Evolutionary conservation across 2,888 invertebrate species (phyloP).

Genomic region (Ethmia dodecea): DNA sequence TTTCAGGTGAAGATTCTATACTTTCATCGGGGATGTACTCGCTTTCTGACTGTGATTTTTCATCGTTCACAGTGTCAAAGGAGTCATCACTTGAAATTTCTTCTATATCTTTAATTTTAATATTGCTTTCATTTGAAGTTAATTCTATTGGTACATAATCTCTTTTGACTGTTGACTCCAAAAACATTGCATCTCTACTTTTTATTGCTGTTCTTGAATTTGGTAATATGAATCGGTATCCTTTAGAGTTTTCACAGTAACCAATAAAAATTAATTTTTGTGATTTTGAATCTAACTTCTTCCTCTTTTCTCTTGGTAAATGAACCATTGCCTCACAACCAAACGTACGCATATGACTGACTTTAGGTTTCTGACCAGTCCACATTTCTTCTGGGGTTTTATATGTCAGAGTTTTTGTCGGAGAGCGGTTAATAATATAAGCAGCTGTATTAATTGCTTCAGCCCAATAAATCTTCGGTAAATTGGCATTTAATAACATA

Average conservation of each 20-base stretch:
- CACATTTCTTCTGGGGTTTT: constrained; percentile 1
- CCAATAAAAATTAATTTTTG: constrained; percentile 3
- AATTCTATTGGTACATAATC: no score
- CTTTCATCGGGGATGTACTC: no score
- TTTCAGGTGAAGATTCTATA: no score
- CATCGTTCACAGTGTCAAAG: no score
- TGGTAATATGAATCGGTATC: background rate
- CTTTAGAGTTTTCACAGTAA: background rate
- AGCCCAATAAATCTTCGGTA: background rate
- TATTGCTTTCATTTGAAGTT: no score
- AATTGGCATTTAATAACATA: constrained; percentile 1
- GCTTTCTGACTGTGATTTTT: no score
- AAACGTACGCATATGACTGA: constrained; percentile 1
- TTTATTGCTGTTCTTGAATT: background rate
- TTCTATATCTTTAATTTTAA: no score
- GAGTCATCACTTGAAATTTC: no score
- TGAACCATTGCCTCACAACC: background rate
- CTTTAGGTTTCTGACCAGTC: background rate
- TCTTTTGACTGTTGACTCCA: no score
- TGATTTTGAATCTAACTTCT: constrained; percentile 2
- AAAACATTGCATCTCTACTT: constrained; percentile 1
- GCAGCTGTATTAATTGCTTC: constrained; percentile 1
- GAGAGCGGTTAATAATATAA: background rate
- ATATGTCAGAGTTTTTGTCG: background rate
- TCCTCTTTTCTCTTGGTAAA: constrained; percentile 1